Evolutionary conservation across 2,113 vertebrate species (phyloP), one percentile per base, ranked within the genome.

Genomic region (Ictidomys tridecemlineatus): DNA sequence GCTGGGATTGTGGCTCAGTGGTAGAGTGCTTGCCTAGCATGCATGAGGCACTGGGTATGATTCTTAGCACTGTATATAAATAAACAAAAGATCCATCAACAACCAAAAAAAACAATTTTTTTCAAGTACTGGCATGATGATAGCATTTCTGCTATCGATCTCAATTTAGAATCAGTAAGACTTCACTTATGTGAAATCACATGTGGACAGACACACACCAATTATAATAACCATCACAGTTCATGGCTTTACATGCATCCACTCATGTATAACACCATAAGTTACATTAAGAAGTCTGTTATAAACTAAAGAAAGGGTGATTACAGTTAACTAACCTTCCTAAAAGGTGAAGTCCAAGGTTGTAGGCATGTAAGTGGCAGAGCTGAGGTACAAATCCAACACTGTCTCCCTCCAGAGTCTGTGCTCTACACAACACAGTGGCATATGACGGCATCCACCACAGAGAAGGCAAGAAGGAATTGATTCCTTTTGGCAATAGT

Each of bases 401-500:
- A 53, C 91, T 14, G 42, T 53, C 39, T 63, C 42, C 72, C 76
- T 96, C 61, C 32, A 67, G 20, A 89, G 69, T 16, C 85, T 39
- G 11, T 63, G 39, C 16, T 79, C 42, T 51, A 30, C 63, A 67
- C 39, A 56, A 26, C 65, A 69, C 76, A 37, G 70, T 90, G 76
- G 84, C 89, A 97, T 63, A 92, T 95, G 89, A 97, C 2, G 0
- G 79, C 93, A 95, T 94, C 63, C 18, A 0, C 90, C 72, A 77
- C 65, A 37, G 0, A 97, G 72, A 73, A 65, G 56, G 83, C 93
- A 87, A 63, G 96, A 90, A 87, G 20, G n/a, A 94, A 97, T n/a
- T 69, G 85, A 95, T 93, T 96, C 72, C 76, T 97, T 87, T 95
- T 95, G 87, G 92, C 95, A 96, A 87, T 77, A 85, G 74, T 95